Percentiles rank a stretch among this genome's conserved stretches.
Conservation (phyloP, 2,888 invertebrate species). For the Drosophila longiperda region DNA sequence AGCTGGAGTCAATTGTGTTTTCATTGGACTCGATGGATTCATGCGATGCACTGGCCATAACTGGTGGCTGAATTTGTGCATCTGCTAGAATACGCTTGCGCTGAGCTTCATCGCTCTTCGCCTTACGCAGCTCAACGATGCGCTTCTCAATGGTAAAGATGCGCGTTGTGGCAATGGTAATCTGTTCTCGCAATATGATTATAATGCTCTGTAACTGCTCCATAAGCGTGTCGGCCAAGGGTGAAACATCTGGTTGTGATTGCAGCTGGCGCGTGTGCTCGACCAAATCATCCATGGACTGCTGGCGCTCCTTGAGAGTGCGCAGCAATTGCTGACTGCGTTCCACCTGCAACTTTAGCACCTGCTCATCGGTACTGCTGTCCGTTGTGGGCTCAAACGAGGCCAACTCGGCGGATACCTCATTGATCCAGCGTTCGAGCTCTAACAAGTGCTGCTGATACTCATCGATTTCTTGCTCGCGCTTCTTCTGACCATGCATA, state of each 20-base stretch:
- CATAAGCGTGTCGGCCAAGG: constrained; percentile 85
- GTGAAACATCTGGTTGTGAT: constrained; percentile 85
- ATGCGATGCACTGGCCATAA: constrained; percentile 32
- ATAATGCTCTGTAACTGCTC: constrained; percentile 87
- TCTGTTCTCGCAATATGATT: constrained; percentile 87
- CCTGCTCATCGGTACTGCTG: constrained; percentile 85
- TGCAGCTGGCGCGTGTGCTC: constrained; percentile 86
- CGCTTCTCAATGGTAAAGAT: constrained; percentile 86
- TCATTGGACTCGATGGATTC: constrained; percentile 83
- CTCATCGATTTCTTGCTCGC: constrained; percentile 86
- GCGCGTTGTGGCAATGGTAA: constrained; percentile 87
- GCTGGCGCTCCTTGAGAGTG: constrained; percentile 86
- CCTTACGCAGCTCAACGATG: constrained; percentile 75
- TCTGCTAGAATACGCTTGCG: constrained; percentile 77
- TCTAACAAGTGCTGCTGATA: constrained; percentile 86
- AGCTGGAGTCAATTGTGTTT: constrained; percentile 88
- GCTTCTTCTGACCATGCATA: constrained; percentile 86
- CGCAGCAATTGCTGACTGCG: constrained; percentile 86
- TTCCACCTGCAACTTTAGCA: constrained; percentile 86
- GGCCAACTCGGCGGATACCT: constrained; percentile 82
- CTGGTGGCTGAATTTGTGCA: constrained; percentile 71
- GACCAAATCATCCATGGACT: constrained; percentile 85
- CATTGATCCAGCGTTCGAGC: constrained; percentile 86
- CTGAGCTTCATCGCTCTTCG: constrained; percentile 72
- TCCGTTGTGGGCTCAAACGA: constrained; percentile 71